phyloP scores from a whole-genome alignment of 2,113 vertebrate species.

The Dicentrarchus labrax region DNA sequence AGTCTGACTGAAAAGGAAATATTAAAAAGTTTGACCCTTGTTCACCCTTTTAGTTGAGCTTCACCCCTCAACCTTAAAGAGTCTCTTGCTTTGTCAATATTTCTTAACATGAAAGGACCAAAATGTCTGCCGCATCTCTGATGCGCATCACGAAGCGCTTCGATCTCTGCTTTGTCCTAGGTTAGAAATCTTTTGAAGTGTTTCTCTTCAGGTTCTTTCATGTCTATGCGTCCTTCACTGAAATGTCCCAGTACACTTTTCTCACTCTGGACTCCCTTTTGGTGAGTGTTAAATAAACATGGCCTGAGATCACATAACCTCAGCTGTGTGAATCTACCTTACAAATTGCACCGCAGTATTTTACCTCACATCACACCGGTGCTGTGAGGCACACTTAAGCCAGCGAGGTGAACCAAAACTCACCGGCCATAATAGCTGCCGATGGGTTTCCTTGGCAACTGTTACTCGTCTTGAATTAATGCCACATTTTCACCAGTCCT shows the following conservation, averaged over 20 bases:
- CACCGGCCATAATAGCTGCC: conserved; percentile 16
- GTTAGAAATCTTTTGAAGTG: conserved; percentile 51
- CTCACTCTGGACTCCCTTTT: neutral
- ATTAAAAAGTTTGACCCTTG: neutral
- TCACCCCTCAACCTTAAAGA: neutral
- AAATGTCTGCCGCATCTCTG: conserved; percentile 21
- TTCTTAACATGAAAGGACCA: conserved; percentile 32
- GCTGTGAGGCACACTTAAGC: conserved; percentile 39
- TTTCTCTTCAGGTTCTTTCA: conserved; percentile 49
- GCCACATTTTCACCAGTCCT: conserved; percentile 20
- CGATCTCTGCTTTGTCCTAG: conserved; percentile 51
- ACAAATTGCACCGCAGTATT: neutral
- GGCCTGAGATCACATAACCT: neutral
- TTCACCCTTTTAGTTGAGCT: neutral
- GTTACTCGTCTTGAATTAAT: conserved; percentile 45
- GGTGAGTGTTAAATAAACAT: conserved; percentile 31
- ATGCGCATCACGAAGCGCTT: conserved; percentile 27
- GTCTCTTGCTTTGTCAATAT: neutral
- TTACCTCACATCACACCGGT: neutral
- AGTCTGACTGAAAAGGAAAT: neutral
- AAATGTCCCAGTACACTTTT: neutral
- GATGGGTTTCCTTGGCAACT: conserved; percentile 77
- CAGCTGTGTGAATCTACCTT: conserved; percentile 15
- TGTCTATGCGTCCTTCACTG: conserved; percentile 39
- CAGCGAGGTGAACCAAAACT: conserved; percentile 40